Evolutionary conservation across 2,113 vertebrate species (phyloP).

Genomic region (Oncorhynchus keta): DNA sequence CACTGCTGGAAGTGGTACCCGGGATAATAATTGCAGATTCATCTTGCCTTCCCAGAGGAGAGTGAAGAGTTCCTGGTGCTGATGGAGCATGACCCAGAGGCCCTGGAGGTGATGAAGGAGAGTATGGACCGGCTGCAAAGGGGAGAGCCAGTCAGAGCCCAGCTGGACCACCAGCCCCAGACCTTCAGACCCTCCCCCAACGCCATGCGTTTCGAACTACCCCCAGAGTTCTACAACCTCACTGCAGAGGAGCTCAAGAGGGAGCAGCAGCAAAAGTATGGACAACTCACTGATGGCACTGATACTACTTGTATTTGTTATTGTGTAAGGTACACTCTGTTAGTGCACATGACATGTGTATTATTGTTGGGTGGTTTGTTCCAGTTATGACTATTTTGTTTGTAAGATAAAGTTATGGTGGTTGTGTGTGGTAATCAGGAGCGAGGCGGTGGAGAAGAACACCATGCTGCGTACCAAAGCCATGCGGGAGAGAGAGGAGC

Average conservation of each 20-base stretch:
- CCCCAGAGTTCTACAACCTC: constrained; percentile 87
- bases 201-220: constrained; percentile 85
- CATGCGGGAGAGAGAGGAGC: constrained; percentile 91
- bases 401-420: too few relatives aligned
- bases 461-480: constrained; percentile 87
- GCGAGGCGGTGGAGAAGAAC: constrained; percentile 83
- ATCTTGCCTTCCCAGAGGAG: constrained; percentile 61
- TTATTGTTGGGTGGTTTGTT: too few relatives aligned
- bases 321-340: too few relatives aligned
- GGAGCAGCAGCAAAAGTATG: constrained; percentile 84
- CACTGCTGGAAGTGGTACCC: not conserved
- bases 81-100: constrained; percentile 66
- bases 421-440: constrained; percentile 62
- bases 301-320: too few relatives aligned
- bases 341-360: too few relatives aligned
- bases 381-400: not conserved
- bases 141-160: constrained; percentile 81
- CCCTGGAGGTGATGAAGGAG: constrained; percentile 74
- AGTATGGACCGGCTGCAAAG: constrained; percentile 78
- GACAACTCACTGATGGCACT: too few relatives aligned
- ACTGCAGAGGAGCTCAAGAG: constrained; percentile 81
- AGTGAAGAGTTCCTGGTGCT: constrained; percentile 86
- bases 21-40: not conserved
- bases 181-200: constrained; percentile 77
- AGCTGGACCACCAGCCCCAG: constrained; percentile 79